A percentile compares a stretch with the other conserved stretches of the same genome.
These are phyloP conservation scores for Lepetodrilus schrolli DNA, from an alignment of 2,888 invertebrate genomes.

Conservation along the genomic window DNA sequence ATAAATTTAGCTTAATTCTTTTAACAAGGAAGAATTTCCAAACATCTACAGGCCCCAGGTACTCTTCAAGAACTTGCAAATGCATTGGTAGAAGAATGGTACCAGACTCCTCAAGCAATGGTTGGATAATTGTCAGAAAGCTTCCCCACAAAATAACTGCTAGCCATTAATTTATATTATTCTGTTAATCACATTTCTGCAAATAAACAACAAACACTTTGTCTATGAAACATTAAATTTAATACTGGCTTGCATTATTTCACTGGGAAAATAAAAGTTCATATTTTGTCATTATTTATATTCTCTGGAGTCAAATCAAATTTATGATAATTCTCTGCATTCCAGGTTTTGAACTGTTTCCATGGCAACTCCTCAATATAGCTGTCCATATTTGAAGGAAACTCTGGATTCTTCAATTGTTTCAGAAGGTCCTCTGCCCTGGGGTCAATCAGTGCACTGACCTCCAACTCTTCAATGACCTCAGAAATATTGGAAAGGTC, in stretches of 20 bases:
- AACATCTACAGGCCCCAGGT: too few relatives aligned
- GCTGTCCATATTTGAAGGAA: conserved; percentile 44
- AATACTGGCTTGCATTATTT: too few relatives aligned
- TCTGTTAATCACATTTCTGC: too few relatives aligned
- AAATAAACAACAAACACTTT: background rate
- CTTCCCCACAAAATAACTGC: too few relatives aligned
- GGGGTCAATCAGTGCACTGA: conserved; percentile 60
- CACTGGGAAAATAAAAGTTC: background rate
- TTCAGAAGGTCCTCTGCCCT: conserved; percentile 54
- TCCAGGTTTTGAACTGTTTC: conserved; percentile 48
- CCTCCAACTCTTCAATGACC: conserved; percentile 59
- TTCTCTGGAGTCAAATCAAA: conserved; percentile 40
- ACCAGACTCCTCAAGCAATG: too few relatives aligned
- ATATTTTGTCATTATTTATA: conserved; percentile 27
- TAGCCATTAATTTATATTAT: too few relatives aligned
- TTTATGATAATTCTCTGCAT: conserved; percentile 35
- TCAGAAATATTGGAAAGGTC: conserved; percentile 62
- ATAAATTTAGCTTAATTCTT: too few relatives aligned
- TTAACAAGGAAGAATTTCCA: too few relatives aligned
- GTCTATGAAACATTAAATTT: too few relatives aligned
- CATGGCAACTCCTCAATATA: conserved; percentile 46
- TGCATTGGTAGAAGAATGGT: too few relatives aligned
- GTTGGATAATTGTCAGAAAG: too few relatives aligned
- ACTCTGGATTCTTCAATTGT: conserved; percentile 48
- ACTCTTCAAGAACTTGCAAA: too few relatives aligned